Base-by-base conservation (phyloP, 2,797 vertebrate species). In the Acipenser oxyrinchus region DNA sequence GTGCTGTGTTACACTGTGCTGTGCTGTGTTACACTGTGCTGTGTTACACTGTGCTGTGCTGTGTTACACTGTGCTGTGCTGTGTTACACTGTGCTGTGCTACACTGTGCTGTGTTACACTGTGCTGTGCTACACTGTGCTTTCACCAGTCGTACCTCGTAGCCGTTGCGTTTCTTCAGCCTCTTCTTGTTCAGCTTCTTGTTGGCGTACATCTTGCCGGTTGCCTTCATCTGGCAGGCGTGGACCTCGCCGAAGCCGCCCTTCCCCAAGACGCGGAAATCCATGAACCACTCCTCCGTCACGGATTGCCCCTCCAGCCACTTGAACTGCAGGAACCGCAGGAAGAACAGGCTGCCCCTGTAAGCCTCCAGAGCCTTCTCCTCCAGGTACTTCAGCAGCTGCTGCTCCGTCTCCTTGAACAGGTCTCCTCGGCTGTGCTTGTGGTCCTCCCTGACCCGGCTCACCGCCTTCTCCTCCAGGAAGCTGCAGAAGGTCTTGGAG, bases 141-240 rank as follows among this genome's bases (percentile, higher is more conserved):
- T n/a, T n/a, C n/a, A n/a, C n/a, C n/a, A n/a, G n/a, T n/a, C n/a
- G n/a, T n/a, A 89, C 89, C 75, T 88, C 70, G 8, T 90, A 89
- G 59, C 87, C 87, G 77, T 83, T 88, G 70, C 84, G 90, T 89
- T 18, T 18, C 82, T 90, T 90, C 77, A 90, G 78, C 64, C 88
- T 82, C 70, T 89, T 90, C 75, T 91, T 91, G 10, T 88, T 87
- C 63, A 91, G 83, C 74, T 90, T 91, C 75, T 91, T 90, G 79
- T 90, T 90, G 71, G 87, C 89, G 0, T 91, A 90, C 88, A 91
- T 85, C 79, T 91, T 91, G 52, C 89, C 88, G 0, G 89, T 90
- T 12, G 87, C 87, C 71, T 85, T 89, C 8, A 88, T 83, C 79
- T 90, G 87, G 70, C 87, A 90, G 52, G 88, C 87, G 51, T 74